Evolutionary conservation across 53 echinoderm and acorn worm species (phyloP).

Genomic region (Zoroaster sp.): DNA sequence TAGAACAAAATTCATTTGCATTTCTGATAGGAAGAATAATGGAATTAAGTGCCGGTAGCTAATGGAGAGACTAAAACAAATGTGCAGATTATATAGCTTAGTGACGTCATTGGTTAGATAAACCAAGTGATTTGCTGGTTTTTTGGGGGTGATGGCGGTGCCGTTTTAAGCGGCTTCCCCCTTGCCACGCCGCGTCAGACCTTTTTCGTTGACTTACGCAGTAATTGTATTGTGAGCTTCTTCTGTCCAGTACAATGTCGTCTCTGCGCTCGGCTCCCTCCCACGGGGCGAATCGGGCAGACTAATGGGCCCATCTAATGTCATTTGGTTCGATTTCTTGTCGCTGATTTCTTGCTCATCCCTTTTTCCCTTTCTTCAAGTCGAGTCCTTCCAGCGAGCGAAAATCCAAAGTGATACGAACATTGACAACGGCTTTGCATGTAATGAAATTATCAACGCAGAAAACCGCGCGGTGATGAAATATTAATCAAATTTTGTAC

Average conservation of each 20-base stretch:
- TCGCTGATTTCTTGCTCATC: conserved; percentile 29
- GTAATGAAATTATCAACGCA: conserved; percentile 85
- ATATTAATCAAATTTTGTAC: conserved; percentile 79
- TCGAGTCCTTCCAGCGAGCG: neutral
- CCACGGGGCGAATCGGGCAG: conserved; percentile 31
- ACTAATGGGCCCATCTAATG: conserved; percentile 48
- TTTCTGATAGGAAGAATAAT: conserved; percentile 27
- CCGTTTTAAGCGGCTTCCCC: neutral
- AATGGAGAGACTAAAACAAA: conserved; percentile 27
- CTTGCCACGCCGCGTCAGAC: neutral
- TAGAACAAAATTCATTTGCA: conserved; percentile 1
- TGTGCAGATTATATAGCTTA: conserved; percentile 24
- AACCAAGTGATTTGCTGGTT: conserved; percentile 20
- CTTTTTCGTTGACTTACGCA: conserved; percentile 11
- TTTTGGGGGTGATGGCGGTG: conserved; percentile 6
- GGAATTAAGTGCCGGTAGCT: conserved; percentile 30
- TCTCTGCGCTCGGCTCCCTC: neutral
- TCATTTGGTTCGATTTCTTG: conserved; percentile 48
- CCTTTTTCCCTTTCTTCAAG: conserved; percentile 8
- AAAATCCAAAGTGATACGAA: conserved; percentile 31
- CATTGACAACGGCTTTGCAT: conserved; percentile 49
- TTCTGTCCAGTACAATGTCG: neutral
- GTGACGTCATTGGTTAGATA: conserved; percentile 12
- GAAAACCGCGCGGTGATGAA: conserved; percentile 72
- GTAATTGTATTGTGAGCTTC: conserved; percentile 36